Base-by-base conservation (phyloP, 2,797 vertebrate species). In the Melanogrammus aeglefinus region DNA sequence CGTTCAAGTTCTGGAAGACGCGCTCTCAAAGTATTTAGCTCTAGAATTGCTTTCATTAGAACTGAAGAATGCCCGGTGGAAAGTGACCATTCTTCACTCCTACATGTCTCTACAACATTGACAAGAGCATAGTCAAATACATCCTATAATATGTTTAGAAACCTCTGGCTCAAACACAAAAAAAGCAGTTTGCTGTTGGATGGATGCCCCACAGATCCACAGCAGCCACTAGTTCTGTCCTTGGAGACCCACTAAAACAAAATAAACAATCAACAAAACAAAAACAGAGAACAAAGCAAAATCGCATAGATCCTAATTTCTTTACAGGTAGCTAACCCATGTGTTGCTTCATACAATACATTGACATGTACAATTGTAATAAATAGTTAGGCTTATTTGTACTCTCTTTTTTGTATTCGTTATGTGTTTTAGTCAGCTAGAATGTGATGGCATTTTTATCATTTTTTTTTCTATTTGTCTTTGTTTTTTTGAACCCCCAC, bases 291-390 rank as follows among this genome's bases (percentile, higher is more conserved):
- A 84, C 71, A 82, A 88, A 84, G 82, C 38, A 82, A 31, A 88
- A 77, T 77, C 84, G 84, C 63, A 78, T 84, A 86, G 82, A 84
- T 87, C 80, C 83, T 89, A 7, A 76, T 88, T 87, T 91, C 82
- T 91, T 89, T 90, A 92, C 90, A 93, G 91, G 90, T 86, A 80
- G 87, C 90, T 90, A 91, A 92, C 92, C 91, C 91, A 88, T 79
- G 87, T 93, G 92, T 90, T 92, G 92, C 90, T 92, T 92, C 89
- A 85, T 90, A 90, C 89, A 84, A 91, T 91, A 93, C 92, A 94
- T 92, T 90, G 92, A 92, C 91, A 92, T 91, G 91, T 91, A 92
- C 91, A 92, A 85, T 84, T 86, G 90, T 91, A 90, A 91, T 92
- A 92, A 93, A 92, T 93, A 88, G 82, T 24, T 81, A 90, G 79